These are phyloP conservation scores for Eristalis intricaria DNA, from an alignment of 2,888 invertebrate species.

Conservation along the genomic window DNA sequence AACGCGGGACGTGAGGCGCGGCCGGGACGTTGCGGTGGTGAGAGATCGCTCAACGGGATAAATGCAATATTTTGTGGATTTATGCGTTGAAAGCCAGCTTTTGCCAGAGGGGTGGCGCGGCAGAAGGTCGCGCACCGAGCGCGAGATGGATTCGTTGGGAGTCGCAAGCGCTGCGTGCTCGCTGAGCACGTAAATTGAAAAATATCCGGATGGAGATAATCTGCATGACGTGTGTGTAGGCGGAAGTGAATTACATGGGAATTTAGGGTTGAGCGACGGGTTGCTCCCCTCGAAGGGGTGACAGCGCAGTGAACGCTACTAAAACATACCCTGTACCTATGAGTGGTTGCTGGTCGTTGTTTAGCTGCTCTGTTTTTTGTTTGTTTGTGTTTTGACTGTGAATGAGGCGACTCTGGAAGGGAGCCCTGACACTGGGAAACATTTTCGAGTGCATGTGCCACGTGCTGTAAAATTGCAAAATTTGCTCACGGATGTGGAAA, in stretches of 20 bases:
- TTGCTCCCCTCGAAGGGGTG: conserved; percentile 9
- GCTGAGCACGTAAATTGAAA: conserved; percentile 67
- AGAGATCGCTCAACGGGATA: conserved; percentile 31
- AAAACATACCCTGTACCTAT: neutral
- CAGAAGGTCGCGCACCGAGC: neutral
- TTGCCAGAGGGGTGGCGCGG: neutral
- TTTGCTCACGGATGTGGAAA: conserved; percentile 26
- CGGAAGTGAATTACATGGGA: conserved; percentile 68
- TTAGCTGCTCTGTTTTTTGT: neutral
- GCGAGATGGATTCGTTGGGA: conserved; percentile 37
- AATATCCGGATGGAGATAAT: conserved; percentile 67
- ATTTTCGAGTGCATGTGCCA: neutral
- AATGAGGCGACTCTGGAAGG: neutral
- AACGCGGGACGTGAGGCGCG: no score
- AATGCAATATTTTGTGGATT: conserved; percentile 68
- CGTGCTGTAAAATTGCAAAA: neutral
- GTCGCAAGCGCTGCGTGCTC: conserved; percentile 35
- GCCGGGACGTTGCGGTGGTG: neutral
- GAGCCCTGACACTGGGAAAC: neutral
- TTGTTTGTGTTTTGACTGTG: neutral
- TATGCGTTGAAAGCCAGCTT: conserved; percentile 60
- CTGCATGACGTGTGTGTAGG: conserved; percentile 54
- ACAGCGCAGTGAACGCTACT: neutral
- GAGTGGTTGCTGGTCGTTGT: neutral
- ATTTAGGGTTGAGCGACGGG: conserved; percentile 34